A percentile compares a stretch with the other conserved stretches of the same genome.
Evolutionary conservation across 2,113 vertebrate genomes (phyloP).

Genomic region (Pseudopipra pipra): DNA sequence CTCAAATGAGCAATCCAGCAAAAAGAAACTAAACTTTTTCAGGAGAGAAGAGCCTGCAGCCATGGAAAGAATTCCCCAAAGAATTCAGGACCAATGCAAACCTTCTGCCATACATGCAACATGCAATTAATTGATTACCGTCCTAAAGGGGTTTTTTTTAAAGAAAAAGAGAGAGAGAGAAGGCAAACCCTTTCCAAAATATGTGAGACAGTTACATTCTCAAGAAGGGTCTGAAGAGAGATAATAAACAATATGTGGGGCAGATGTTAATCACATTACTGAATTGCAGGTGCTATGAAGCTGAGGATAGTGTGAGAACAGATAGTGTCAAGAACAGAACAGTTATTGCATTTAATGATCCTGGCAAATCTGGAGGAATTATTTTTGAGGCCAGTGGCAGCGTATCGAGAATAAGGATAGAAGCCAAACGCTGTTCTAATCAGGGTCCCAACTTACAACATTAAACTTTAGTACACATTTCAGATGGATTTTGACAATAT

Average conservation of each 20-base stretch:
- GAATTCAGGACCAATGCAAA: background rate
- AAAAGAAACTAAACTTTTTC: background rate
- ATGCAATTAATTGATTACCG: background rate
- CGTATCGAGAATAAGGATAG: background rate
- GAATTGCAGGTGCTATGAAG: background rate
- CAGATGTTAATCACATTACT: background rate
- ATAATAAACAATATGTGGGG: background rate
- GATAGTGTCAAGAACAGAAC: background rate
- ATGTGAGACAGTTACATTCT: background rate
- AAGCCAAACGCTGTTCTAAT: background rate
- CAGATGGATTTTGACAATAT: background rate
- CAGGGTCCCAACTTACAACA: background rate
- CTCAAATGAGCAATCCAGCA: background rate
- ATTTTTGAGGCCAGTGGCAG: background rate
- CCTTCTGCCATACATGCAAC: background rate
- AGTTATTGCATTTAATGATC: background rate
- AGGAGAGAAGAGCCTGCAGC: background rate
- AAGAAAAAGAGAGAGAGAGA: no score
- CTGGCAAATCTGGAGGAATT: background rate
- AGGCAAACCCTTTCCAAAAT: background rate
- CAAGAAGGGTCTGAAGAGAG: background rate
- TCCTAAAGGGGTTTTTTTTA: background rate
- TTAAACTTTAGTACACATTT: background rate
- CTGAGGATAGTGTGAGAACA: background rate
- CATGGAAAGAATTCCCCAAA: background rate